A percentile compares a stretch with the other conserved stretches of the same genome.
phyloP scores from a whole-genome alignment of 1,140 invertebrate species.

The Kradibia gibbosae region DNA sequence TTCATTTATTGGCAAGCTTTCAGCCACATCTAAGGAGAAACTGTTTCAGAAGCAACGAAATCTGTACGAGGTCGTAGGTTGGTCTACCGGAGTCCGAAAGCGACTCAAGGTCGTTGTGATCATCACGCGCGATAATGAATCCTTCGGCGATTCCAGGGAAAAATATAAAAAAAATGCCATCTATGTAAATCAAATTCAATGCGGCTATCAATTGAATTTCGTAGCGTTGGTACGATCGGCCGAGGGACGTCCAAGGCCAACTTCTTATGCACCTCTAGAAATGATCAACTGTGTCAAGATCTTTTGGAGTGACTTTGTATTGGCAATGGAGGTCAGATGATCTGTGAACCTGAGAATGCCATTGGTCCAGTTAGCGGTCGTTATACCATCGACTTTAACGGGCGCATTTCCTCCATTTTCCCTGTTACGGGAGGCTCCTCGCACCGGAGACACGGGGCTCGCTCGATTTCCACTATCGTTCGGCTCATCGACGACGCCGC shows the following conservation, averaged over 20 bases:
- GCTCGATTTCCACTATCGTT: no score
- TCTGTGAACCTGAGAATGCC: slow-evolving; percentile 30
- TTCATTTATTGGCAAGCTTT: no score
- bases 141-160: no score
- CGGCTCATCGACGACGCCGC: no score
- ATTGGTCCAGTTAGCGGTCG: slow-evolving; percentile 33
- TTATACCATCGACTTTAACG: background rate
- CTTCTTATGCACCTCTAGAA: background rate
- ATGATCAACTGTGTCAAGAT: slow-evolving; percentile 41
- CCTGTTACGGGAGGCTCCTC: no score
- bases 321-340: slow-evolving; percentile 2
- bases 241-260: background rate
- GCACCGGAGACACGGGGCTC: no score
- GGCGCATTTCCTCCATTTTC: background rate
- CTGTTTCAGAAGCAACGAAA: no score
- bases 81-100: no score
- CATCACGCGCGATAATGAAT: no score
- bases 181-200: background rate
- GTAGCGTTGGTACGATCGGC: background rate
- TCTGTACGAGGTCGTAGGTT: no score
- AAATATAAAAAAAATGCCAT: background rate
- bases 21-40: no score
- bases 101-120: no score
- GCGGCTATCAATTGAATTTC: background rate
- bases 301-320: slow-evolving; percentile 23